These are phyloP conservation scores for Orthonychiurus folsomi DNA, from an alignment of 2,888 invertebrate species.

Conservation along the genomic window DNA sequence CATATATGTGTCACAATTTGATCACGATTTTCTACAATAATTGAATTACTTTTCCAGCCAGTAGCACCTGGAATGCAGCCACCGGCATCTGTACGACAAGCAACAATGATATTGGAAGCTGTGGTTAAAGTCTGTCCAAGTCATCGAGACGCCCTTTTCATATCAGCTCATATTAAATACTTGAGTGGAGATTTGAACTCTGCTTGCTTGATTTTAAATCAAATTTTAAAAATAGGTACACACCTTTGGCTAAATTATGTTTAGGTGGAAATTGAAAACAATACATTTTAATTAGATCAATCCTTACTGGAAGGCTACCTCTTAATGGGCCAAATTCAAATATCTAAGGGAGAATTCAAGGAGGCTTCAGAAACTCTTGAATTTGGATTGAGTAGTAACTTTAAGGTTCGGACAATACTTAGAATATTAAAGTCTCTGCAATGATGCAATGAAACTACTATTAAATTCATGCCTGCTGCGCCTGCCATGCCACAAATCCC, in stretches of 20 bases:
- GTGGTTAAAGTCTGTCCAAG: conserved; percentile 75
- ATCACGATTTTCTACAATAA: no score
- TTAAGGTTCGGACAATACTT: conserved; percentile 55
- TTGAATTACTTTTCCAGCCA: no score
- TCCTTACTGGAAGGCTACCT: conserved; percentile 75
- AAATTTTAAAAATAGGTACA: conserved; percentile 56
- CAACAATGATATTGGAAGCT: conserved; percentile 59
- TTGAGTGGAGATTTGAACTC: conserved; percentile 64
- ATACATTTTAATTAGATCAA: conserved; percentile 62
- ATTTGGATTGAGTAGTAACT: conserved; percentile 81
- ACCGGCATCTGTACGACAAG: conserved; percentile 50
- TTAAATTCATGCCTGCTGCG: neutral
- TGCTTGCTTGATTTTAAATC: conserved; percentile 62
- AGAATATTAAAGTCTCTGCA: no score
- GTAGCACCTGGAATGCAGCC: conserved; percentile 50
- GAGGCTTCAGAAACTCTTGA: conserved; percentile 80
- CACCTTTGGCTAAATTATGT: no score
- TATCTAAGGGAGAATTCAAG: conserved; percentile 53
- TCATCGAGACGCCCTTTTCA: conserved; percentile 49
- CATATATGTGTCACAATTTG: no score
- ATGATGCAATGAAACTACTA: no score
- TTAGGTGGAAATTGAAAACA: neutral
- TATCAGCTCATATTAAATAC: conserved; percentile 59
- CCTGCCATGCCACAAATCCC: no score
- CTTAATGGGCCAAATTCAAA: conserved; percentile 73